phyloP scores from a whole-genome alignment of 2,888 invertebrate species.

The Lithophane ornitopus region DNA sequence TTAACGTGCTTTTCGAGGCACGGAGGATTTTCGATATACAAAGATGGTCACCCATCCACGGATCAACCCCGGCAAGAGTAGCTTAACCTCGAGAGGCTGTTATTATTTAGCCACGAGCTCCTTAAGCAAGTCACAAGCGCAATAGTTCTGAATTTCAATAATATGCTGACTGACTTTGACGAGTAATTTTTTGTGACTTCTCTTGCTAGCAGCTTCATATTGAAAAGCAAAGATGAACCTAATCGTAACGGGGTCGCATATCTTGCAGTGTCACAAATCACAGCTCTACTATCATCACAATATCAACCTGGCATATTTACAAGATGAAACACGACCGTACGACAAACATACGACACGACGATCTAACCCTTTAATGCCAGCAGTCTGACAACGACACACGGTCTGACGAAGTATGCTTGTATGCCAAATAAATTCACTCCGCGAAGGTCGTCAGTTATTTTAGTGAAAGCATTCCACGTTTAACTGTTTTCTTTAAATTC shows the following conservation, averaged over 20 bases:
- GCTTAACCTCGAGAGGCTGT: no score
- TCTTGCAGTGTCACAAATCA: slow-evolving; percentile 13
- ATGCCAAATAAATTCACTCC: slow-evolving; percentile 77
- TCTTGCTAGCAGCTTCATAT: no score
- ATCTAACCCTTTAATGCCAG: slow-evolving; percentile 31
- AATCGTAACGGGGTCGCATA: slow-evolving; percentile 18
- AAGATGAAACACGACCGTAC: slow-evolving; percentile 11
- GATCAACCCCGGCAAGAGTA: no score
- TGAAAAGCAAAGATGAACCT: neutral
- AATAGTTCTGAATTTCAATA: no score
- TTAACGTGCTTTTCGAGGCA: no score
- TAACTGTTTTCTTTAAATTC: slow-evolving; percentile 31
- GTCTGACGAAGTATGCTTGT: slow-evolving; percentile 59
- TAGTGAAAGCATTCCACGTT: slow-evolving; percentile 69
- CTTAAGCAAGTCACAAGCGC: no score
- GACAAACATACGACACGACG: slow-evolving; percentile 16
- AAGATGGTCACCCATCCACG: no score
- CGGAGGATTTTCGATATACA: no score
- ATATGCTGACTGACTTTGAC: no score
- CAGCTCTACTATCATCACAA: neutral
- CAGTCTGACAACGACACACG: slow-evolving; percentile 36
- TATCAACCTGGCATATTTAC: slow-evolving; percentile 31
- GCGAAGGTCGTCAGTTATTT: slow-evolving; percentile 79
- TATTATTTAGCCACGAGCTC: no score
- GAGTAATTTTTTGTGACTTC: no score